Percentiles rank a stretch among this genome's conserved stretches.
These are phyloP conservation scores for Pectinophora gossypiella DNA, from an alignment of 1,140 invertebrate genomes.

Conservation along the genomic window DNA sequence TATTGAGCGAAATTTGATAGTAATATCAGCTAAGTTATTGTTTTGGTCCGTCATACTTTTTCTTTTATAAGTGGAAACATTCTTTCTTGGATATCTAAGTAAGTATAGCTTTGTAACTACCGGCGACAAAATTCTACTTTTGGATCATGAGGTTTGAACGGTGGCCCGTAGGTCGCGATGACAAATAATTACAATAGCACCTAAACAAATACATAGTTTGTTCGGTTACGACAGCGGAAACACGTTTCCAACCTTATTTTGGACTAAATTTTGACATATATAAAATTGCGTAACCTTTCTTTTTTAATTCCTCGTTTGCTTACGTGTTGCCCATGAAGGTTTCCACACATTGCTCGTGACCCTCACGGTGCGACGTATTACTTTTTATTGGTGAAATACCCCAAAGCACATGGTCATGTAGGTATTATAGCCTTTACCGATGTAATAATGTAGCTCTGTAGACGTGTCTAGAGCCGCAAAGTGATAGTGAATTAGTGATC, in stretches of 20 bases:
- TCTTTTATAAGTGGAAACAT: conserved; percentile 33
- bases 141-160: conserved; percentile 38
- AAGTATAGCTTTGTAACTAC: conserved; percentile 42
- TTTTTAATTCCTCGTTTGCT: conserved; percentile 65
- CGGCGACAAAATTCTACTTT: conserved; percentile 48
- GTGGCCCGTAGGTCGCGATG: conserved; percentile 26
- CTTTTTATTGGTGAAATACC: conserved; percentile 39
- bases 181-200: conserved; percentile 11
- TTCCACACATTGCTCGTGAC: conserved; percentile 64
- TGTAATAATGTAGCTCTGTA: conserved; percentile 7
- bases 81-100: conserved; percentile 42
- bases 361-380: conserved; percentile 50
- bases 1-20: conserved; percentile 61
- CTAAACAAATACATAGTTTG: conserved; percentile 21
- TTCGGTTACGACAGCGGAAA: neutral
- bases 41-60: conserved; percentile 34
- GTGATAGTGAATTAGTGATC: conserved; percentile 28
- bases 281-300: conserved; percentile 72
- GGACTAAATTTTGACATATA: conserved; percentile 29
- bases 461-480: conserved; percentile 24
- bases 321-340: conserved; percentile 72
- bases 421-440: conserved; percentile 13
- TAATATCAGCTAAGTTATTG: conserved; percentile 42
- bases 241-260: conserved; percentile 6
- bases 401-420: conserved; percentile 39